Base-by-base conservation (phyloP, 53 echinoderm and acorn worm species). In the Astropecten irregularis region DNA sequence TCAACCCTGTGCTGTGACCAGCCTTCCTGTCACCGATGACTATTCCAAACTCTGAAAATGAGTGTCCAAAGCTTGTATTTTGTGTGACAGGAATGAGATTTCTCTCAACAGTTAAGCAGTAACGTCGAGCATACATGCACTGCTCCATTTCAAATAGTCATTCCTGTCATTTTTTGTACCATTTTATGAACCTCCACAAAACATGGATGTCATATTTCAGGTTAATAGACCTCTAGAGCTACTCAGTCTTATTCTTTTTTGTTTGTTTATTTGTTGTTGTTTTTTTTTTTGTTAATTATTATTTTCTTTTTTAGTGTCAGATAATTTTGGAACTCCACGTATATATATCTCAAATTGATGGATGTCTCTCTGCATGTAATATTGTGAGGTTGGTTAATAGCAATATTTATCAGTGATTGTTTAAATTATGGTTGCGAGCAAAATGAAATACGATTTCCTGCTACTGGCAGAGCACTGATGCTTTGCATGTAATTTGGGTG, bases 381-480 rank as follows among this genome's bases (percentile, higher is more conserved):
- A 84, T 47, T 84, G 84, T 69, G 68, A 57, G 30, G 31, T 84
- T 58, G 57, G 37, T 57, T n/a, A n/a, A 68, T 70, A 59, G 71
- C 70, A 84, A 84, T 84, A 84, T 57, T 69, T 84, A 84, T 71
- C 70, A 84, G 34, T 71, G 70, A 57, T 83, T 83, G 83, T 83
- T 70, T 69, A 56, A 83, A 70, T 55, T 28, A 50, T 49, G 61
- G 46, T 59, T 37, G 56, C 61, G 46, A 71, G 59, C 36, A 10
- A 49, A 47, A 81, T 42, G 48, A 47, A 28, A 61, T 54, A 42
- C 48, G 15, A 63, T 44, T 11, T 74, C 37, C 68, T 19, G 25
- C 68, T 26, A 0, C 42, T 3, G 3, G 42, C 39, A 36, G 56
- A 37, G 51, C 18, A 18, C n/a, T 29, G 50, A 51, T 18, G 50